A percentile compares a stretch with the other conserved stretches of the same genome.
Evolutionary conservation across 2,797 vertebrate genomes (phyloP).

Genomic region (Malurus leucopterus): DNA sequence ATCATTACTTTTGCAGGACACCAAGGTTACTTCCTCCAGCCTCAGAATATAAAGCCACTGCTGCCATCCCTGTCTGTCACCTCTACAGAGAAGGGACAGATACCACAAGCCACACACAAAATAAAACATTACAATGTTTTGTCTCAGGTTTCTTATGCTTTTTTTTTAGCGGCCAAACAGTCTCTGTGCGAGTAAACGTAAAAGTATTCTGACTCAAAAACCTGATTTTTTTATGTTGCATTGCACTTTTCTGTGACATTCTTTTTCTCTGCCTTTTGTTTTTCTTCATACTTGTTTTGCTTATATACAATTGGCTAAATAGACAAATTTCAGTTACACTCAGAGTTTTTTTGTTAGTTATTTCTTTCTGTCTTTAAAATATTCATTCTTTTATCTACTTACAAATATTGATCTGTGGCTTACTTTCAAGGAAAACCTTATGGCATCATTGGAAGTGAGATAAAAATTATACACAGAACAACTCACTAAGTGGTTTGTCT

Average conservation of each 20-base stretch:
- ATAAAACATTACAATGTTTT: slow-evolving; percentile 19
- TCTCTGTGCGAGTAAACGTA: neutral
- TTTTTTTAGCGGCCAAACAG: neutral
- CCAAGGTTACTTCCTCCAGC: neutral
- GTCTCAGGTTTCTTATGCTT: slow-evolving; percentile 13
- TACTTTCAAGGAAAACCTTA: neutral
- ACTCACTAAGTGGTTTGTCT: neutral
- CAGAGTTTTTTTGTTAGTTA: fast-evolving
- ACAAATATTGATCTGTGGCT: neutral
- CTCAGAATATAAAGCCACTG: neutral
- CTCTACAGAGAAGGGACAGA: neutral
- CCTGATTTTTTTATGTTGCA: neutral
- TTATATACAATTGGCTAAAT: neutral
- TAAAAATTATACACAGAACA: neutral
- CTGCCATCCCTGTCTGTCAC: neutral
- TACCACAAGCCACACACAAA: slow-evolving; percentile 31
- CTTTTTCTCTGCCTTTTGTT: neutral
- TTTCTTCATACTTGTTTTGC: neutral
- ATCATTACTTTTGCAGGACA: neutral
- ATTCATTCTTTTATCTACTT: neutral
- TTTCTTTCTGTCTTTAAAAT: neutral
- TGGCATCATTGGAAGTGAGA: neutral
- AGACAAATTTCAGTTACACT: neutral
- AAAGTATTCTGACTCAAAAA: slow-evolving; percentile 7
- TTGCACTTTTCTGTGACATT: neutral